Base-by-base conservation (phyloP, 2,797 vertebrate species). In the Sternotherus odoratus region DNA sequence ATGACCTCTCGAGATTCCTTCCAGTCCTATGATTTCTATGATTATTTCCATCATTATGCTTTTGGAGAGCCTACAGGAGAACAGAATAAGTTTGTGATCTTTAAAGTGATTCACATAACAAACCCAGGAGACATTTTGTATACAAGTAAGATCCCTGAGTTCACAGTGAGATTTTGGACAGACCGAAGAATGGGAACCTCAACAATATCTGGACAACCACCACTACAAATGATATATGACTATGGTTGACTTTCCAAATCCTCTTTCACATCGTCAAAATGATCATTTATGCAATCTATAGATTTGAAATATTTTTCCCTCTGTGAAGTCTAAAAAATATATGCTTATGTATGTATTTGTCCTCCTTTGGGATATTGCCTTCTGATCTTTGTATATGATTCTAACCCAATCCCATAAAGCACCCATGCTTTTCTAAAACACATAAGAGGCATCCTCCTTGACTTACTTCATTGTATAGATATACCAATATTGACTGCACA, bases 351-450 rank as follows among this genome's bases (percentile, higher is more conserved):
- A 91, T 24, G 54, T 83, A 89, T 84, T 88, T 83, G 86, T 86
- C 54, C 11, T 50, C 48, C 51, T 82, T 91, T 79, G 28, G 30
- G 82, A 92, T 92, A 57, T 33, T 78, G 5, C 48, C 60, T 92
- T 94, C 90, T 85, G 54, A 87, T 89, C 43, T 78, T 77, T 86
- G 39, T 53, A 36, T 82, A 86, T 78, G 49, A 5, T 53, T 36
- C 57, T 89, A 90, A 83, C 26, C 77, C 51, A 91, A 87, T 43
- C 60, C 69, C 57, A 46, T 49, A 92, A 88, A 95, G 33, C 51
- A 87, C 21, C 83, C 30, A 1, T 49, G 30, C 56, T 92, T 86
- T 83, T 86, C 88, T 54, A 60, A 86, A 91, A 79, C 30, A 87
- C 53, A 10, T 85, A 79, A 77, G 33, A 24, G 12, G 3, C 48